These are phyloP conservation scores for Pilophorus perplexus DNA, from an alignment of 2,888 invertebrate genomes.

Conservation along the genomic window DNA sequence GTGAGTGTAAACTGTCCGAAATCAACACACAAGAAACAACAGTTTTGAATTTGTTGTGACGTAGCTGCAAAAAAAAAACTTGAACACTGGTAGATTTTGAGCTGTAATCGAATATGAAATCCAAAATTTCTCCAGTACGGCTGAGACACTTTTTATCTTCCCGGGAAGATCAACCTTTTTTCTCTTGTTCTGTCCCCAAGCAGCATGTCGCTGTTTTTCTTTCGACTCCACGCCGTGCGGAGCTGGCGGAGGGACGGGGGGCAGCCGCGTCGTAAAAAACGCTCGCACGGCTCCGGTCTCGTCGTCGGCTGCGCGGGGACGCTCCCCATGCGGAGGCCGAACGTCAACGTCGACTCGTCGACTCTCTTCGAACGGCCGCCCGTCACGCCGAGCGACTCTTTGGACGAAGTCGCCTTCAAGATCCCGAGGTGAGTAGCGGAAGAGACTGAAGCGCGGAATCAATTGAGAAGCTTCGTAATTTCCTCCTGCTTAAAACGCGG, in stretches of 20 bases:
- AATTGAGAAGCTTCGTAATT: not conserved
- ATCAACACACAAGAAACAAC: no score
- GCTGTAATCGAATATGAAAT: no score
- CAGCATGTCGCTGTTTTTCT: conserved; percentile 93
- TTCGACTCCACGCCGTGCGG: conserved; percentile 85
- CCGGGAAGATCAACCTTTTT: no score
- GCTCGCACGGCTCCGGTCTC: conserved; percentile 51
- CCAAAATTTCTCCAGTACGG: no score
- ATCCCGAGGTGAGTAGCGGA: conserved; percentile 74
- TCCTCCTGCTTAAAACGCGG: not conserved
- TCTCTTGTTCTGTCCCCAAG: not conserved
- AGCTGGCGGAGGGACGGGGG: conserved; percentile 55
- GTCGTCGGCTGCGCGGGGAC: conserved; percentile 52
- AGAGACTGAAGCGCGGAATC: not conserved
- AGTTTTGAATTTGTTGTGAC: no score
- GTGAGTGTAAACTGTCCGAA: no score
- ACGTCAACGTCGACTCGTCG: conserved; percentile 70
- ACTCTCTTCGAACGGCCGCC: conserved; percentile 81
- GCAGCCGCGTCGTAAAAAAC: conserved; percentile 44
- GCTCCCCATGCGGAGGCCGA: conserved; percentile 55
- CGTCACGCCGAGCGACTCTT: conserved; percentile 79
- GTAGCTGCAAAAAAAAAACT: no score
- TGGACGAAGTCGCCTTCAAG: conserved; percentile 87
- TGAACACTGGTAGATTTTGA: no score
- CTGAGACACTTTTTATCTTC: no score